phyloP scores from a whole-genome alignment of 2,113 vertebrate species.

The Cheilinus undulatus region DNA sequence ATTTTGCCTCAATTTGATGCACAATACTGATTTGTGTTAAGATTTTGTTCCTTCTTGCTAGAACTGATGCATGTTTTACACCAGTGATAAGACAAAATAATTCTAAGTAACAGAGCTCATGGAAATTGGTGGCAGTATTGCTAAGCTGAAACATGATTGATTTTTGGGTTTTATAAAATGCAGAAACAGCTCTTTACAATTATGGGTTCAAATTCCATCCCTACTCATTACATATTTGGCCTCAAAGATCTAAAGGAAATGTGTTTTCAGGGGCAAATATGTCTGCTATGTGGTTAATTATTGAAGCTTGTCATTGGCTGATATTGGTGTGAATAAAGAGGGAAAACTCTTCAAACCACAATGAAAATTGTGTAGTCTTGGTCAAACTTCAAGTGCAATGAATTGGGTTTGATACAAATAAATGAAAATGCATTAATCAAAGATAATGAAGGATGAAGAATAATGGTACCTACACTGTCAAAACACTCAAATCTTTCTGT shows the following conservation, averaged over 20 bases:
- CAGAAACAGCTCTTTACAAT: too few relatives aligned
- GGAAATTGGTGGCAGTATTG: too few relatives aligned
- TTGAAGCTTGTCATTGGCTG: not conserved
- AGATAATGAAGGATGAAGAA: not conserved
- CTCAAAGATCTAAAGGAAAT: not conserved
- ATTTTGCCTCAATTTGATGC: too few relatives aligned
- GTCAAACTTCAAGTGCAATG: not conserved
- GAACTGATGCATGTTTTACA: too few relatives aligned
- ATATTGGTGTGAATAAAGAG: not conserved
- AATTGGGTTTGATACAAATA: not conserved
- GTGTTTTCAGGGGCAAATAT: not conserved
- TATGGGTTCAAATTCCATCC: too few relatives aligned
- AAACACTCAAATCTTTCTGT: conserved; percentile 48
- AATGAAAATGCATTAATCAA: not conserved
- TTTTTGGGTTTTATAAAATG: too few relatives aligned
- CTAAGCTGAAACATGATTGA: too few relatives aligned
- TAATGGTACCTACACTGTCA: conserved; percentile 14
- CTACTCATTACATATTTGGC: not conserved
- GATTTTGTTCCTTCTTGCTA: too few relatives aligned
- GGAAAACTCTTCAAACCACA: too few relatives aligned
- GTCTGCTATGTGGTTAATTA: not conserved
- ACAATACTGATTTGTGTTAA: too few relatives aligned
- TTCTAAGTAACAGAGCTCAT: too few relatives aligned
- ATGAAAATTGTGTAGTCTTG: not conserved
- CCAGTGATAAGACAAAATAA: too few relatives aligned